These are phyloP conservation scores for Cataglyphis cursor DNA, from an alignment of 2,888 invertebrate genomes.

Conservation along the genomic window DNA sequence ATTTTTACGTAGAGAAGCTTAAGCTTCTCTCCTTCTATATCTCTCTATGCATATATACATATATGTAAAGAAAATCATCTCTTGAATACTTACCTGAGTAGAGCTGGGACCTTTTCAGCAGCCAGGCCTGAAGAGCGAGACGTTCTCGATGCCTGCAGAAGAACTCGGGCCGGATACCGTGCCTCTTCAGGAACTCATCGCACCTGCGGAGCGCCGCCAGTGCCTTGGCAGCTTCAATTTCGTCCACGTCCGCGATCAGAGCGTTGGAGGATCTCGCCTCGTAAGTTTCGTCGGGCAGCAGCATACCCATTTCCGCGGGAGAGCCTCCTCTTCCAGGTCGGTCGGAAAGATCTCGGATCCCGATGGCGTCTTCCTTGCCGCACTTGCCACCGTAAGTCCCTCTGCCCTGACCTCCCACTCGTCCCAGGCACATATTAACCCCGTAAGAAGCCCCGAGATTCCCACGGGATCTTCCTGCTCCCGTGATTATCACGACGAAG, in stretches of 20 bases:
- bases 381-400: slow-evolving; percentile 69
- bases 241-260: slow-evolving; percentile 77
- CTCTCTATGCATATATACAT: not conserved
- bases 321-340: slow-evolving; percentile 50
- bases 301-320: slow-evolving; percentile 87
- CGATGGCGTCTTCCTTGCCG: slow-evolving; percentile 61
- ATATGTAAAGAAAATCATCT: not conserved
- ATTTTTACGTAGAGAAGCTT: not conserved
- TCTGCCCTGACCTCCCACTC: slow-evolving; percentile 69
- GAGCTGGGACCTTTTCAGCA: slow-evolving; percentile 79
- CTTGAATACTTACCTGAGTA: slow-evolving; percentile 79
- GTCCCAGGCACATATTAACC: slow-evolving; percentile 82
- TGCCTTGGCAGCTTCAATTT: slow-evolving; percentile 81
- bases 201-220: slow-evolving; percentile 88
- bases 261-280: slow-evolving; percentile 87
- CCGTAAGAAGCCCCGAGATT: slow-evolving; percentile 40
- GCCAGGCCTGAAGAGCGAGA: slow-evolving; percentile 83
- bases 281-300: slow-evolving; percentile 94
- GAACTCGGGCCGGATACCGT: slow-evolving; percentile 92
- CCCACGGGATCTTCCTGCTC: slow-evolving; percentile 26
- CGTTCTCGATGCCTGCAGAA: slow-evolving; percentile 91
- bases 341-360: slow-evolving; percentile 30
- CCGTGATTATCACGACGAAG: slow-evolving; percentile 33
- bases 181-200: slow-evolving; percentile 89
- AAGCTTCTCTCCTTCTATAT: not conserved